phyloP scores from a whole-genome alignment of 2,888 invertebrate species.

The Cremastinae sp. region DNA sequence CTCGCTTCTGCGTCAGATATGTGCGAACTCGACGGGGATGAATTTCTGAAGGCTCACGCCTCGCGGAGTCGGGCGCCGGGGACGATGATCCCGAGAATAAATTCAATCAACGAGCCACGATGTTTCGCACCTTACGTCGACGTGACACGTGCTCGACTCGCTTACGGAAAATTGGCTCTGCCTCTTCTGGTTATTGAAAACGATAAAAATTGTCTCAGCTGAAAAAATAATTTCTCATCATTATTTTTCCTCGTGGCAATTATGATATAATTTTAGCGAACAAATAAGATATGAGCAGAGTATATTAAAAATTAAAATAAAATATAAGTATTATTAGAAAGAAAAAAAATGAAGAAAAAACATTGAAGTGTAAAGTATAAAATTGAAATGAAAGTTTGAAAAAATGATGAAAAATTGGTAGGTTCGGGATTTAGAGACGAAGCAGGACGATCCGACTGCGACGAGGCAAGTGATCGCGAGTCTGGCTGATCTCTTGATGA shows the following conservation, averaged over 20 bases:
- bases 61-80: slow-evolving; percentile 62
- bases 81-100: slow-evolving; percentile 75
- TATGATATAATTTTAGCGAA: no score
- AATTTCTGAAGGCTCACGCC: slow-evolving; percentile 69
- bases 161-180: slow-evolving; percentile 80
- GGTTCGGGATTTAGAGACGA: slow-evolving; percentile 57
- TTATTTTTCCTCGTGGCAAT: no score
- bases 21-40: slow-evolving; percentile 9
- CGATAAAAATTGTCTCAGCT: background rate
- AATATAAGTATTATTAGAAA: no score
- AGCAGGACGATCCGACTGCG: slow-evolving; percentile 67
- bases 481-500: slow-evolving; percentile 79
- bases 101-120: slow-evolving; percentile 77
- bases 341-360: no score
- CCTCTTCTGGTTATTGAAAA: slow-evolving; percentile 69
- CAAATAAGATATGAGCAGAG: slow-evolving; percentile 76
- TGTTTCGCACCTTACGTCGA: slow-evolving; percentile 80
- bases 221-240: no score
- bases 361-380: no score
- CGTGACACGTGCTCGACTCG: slow-evolving; percentile 78
- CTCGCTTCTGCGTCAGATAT: slow-evolving; percentile 13
- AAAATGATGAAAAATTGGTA: no score
- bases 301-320: no score
- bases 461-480: slow-evolving; percentile 79
- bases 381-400: no score